phyloP scores from a whole-genome alignment of 2,797 vertebrate species.

The Paguma larvata region DNA sequence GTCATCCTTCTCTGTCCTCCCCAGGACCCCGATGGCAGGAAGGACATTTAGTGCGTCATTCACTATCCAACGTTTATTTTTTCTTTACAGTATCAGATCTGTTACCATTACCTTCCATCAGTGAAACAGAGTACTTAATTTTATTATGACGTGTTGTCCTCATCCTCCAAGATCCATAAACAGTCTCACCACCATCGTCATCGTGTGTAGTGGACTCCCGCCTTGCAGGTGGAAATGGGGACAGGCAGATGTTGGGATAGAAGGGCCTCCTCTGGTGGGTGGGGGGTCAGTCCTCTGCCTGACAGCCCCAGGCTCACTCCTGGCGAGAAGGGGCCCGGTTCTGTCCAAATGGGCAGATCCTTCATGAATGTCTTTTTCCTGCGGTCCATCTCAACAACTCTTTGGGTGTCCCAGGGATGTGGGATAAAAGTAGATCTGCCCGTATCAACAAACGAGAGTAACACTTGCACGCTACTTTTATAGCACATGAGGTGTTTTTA shows the following conservation, averaged over 20 bases:
- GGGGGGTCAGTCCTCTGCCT: not conserved
- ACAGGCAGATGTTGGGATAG: not conserved
- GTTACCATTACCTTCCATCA: not conserved
- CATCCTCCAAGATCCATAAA: not conserved
- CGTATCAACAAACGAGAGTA: not conserved
- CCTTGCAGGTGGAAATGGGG: not conserved
- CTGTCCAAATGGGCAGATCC: not conserved
- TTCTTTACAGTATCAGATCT: slow-evolving; percentile 10
- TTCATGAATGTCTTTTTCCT: not conserved
- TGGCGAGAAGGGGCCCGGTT: not conserved
- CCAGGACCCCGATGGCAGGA: not conserved
- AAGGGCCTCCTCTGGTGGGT: not conserved
- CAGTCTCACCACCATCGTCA: not conserved
- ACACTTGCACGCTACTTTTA: not conserved
- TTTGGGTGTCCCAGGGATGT: not conserved
- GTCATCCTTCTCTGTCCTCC: not conserved
- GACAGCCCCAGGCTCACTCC: not conserved
- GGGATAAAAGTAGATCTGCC: not conserved
- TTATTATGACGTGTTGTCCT: not conserved
- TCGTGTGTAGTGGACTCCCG: not conserved
- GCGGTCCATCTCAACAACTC: not conserved
- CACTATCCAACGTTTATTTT: not conserved
- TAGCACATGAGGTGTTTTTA: not conserved
- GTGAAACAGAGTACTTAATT: not conserved
- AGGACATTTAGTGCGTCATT: not conserved